Percentiles rank a stretch among this genome's conserved stretches.
These are phyloP conservation scores for Hypomesus transpacificus DNA, from an alignment of 2,113 vertebrate species.

Conservation along the genomic window DNA sequence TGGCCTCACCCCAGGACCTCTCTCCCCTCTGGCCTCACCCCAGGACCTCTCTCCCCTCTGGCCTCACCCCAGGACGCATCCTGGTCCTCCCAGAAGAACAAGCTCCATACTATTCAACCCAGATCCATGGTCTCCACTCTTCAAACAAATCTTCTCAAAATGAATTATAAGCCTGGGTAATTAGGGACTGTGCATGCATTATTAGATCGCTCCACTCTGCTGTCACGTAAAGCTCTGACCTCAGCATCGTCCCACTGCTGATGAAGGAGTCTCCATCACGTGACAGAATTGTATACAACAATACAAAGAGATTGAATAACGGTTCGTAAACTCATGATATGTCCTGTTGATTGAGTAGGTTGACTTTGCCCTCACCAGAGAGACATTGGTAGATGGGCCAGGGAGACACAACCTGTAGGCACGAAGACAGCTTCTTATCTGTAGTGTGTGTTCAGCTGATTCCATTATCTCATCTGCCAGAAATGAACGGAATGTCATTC, in stretches of 20 bases:
- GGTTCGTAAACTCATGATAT: neutral
- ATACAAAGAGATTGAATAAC: too few relatives aligned
- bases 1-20: too few relatives aligned
- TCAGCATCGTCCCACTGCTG: too few relatives aligned
- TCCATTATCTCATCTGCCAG: too few relatives aligned
- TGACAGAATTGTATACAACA: too few relatives aligned
- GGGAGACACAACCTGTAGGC: neutral
- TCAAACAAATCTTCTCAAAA: conserved; percentile 51
- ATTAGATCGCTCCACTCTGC: conserved; percentile 37
- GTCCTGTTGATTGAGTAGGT: neutral
- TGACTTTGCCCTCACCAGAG: conserved; percentile 10
- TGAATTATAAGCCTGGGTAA: conserved; percentile 25
- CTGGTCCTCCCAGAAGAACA: conserved; percentile 17
- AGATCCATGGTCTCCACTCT: neutral
- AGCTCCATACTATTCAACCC: conserved; percentile 23
- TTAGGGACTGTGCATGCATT: neutral
- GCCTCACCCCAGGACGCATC: neutral
- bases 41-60: too few relatives aligned
- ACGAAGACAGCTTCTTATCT: neutral
- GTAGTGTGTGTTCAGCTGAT: too few relatives aligned
- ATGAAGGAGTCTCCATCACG: too few relatives aligned
- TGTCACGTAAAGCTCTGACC: conserved; percentile 2
- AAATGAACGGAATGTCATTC: too few relatives aligned
- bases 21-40: too few relatives aligned
- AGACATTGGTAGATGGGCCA: conserved; percentile 3